Conservation (phyloP, 1,140 invertebrate genomes). For the Magallana ariakensis region DNA sequence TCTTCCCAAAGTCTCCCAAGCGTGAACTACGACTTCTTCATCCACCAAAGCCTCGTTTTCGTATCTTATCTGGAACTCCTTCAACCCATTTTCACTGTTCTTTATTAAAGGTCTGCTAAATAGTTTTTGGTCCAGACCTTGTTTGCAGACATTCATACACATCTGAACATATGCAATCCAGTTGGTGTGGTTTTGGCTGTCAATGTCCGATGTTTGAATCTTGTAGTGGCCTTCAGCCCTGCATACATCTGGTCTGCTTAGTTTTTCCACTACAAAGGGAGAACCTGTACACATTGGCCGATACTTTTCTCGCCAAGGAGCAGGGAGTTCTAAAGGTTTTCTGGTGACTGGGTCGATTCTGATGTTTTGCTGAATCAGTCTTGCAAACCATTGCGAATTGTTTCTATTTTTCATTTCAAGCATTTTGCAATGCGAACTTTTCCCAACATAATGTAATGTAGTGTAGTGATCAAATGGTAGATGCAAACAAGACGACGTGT, state of each 20-base stretch:
- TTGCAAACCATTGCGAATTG: not conserved
- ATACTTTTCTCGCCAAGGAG: not conserved
- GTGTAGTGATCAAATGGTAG: not conserved
- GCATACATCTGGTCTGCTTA: not conserved
- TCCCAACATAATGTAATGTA: not conserved
- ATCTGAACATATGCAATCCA: not conserved
- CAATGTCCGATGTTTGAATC: slow-evolving; percentile 6
- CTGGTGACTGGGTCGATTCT: not conserved
- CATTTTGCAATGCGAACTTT: not conserved
- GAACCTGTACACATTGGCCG: not conserved
- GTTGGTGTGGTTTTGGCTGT: not conserved
- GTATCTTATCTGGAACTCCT: slow-evolving; percentile 6
- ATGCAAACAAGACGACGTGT: not conserved
- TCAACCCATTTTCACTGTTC: not conserved
- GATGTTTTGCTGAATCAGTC: not conserved
- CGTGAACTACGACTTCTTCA: not conserved
- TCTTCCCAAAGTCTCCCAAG: not conserved
- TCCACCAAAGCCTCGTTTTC: slow-evolving; percentile 2
- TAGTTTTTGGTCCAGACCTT: not conserved
- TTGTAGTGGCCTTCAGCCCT: not conserved
- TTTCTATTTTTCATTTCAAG: not conserved
- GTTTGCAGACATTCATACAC: not conserved
- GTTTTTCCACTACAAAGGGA: not conserved
- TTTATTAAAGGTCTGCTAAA: not conserved
- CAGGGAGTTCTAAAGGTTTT: not conserved